A percentile compares a stretch with the other conserved stretches of the same genome.
Conservation (phyloP, 2,797 vertebrate genomes). For the Adelosebastes latens region DNA sequence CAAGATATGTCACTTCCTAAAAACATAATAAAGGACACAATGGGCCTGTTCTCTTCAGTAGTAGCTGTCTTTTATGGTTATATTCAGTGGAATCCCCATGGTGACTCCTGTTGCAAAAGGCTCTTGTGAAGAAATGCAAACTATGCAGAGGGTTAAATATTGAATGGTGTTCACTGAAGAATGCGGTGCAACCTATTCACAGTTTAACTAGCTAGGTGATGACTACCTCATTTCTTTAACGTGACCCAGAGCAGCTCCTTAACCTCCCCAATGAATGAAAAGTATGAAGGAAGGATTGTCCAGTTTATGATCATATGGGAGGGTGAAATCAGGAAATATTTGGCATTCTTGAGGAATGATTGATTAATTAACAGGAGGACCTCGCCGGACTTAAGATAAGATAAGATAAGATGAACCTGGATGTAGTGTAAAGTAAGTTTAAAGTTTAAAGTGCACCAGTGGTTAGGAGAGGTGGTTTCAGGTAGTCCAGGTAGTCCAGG, state of each 20-base stretch:
- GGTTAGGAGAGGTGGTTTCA: too few relatives aligned
- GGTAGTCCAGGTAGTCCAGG: too few relatives aligned
- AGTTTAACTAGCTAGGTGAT: slow-evolving; percentile 45
- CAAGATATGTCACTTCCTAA: neutral
- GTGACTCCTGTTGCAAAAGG: slow-evolving; percentile 39
- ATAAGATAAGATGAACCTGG: too few relatives aligned
- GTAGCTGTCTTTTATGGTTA: slow-evolving; percentile 37
- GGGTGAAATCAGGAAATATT: neutral
- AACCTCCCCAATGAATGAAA: slow-evolving; percentile 16
- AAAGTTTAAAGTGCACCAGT: too few relatives aligned
- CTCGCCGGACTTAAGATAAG: too few relatives aligned
- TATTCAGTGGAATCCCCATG: slow-evolving; percentile 49
- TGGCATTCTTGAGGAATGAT: slow-evolving; percentile 8
- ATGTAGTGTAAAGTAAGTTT: too few relatives aligned
- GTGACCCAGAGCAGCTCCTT: slow-evolving; percentile 5
- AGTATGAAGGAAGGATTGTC: neutral
- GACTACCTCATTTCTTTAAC: slow-evolving; percentile 29
- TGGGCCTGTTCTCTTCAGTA: neutral
- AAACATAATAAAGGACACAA: neutral
- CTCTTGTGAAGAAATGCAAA: slow-evolving; percentile 42
- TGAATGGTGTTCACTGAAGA: slow-evolving; percentile 55
- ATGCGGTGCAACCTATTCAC: slow-evolving; percentile 37
- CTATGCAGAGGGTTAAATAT: slow-evolving; percentile 66
- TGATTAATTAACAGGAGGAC: neutral
- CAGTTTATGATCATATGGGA: neutral